Conservation (phyloP, 2,797 vertebrate genomes). For the Rhinella marina region DNA sequence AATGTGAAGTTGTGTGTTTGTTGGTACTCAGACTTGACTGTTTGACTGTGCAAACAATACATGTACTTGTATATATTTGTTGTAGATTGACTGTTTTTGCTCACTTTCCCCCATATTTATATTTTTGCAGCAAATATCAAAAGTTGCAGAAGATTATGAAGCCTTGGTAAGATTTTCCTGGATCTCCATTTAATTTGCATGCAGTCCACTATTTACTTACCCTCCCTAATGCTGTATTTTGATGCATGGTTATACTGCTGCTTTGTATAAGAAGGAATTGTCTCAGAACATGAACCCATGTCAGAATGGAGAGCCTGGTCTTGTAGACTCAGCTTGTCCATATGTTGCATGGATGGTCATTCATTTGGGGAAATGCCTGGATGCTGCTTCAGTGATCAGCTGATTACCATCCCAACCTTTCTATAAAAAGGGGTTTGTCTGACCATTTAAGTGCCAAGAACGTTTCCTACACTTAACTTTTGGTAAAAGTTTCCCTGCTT, state of each 20-base stretch:
- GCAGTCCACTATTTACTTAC: constrained; percentile 69
- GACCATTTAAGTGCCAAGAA: too few species aligned
- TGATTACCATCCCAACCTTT: too few species aligned
- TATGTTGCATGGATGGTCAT: not conserved
- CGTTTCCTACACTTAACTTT: not conserved
- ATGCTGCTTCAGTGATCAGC: too few species aligned
- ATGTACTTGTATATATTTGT: not conserved
- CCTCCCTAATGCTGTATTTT: constrained; percentile 47
- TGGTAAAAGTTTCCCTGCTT: not conserved
- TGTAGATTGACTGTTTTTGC: not conserved
- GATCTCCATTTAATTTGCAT: constrained; percentile 81
- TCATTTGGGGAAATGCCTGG: not conserved
- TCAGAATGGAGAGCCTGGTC: not conserved
- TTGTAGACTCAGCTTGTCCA: too few species aligned
- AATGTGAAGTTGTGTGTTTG: not conserved
- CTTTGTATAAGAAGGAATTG: not conserved
- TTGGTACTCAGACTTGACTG: not conserved
- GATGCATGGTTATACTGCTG: not conserved
- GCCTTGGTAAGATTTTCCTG: constrained; percentile 92
- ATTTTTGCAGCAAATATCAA: constrained; percentile 98
- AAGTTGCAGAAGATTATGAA: constrained; percentile 99
- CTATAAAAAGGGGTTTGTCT: too few species aligned
- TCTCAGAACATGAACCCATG: not conserved
- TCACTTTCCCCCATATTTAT: constrained; percentile 75
- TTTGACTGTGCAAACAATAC: too few species aligned